Conservation (phyloP, 2,888 invertebrate species). For the Pterobdella sp. region DNA sequence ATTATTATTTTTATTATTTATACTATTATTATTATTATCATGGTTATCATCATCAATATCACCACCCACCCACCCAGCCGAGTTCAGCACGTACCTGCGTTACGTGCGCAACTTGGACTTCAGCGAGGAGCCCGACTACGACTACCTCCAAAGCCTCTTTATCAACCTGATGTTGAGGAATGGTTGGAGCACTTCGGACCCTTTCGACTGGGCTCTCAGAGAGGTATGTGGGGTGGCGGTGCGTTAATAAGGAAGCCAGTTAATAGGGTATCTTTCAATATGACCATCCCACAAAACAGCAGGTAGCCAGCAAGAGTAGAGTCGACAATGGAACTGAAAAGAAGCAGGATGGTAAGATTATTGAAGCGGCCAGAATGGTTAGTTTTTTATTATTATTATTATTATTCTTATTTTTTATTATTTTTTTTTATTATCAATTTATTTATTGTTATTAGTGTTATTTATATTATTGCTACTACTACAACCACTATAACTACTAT, state of each 20-base stretch:
- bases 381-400: too few species aligned
- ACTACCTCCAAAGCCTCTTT: constrained; percentile 90
- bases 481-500: too few species aligned
- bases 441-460: too few species aligned
- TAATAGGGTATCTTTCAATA: background rate
- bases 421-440: too few species aligned
- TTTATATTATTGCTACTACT: too few species aligned
- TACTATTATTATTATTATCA: too few species aligned
- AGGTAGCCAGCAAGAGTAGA: background rate
- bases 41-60: too few species aligned
- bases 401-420: too few species aligned
- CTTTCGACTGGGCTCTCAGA: constrained; percentile 47
- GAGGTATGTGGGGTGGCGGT: constrained; percentile 9
- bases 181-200: constrained; percentile 48
- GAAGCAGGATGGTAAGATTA: too few species aligned
- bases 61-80: constrained; percentile 63
- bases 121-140: constrained; percentile 99
- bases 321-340: too few species aligned
- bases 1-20: too few species aligned
- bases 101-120: constrained; percentile 94
- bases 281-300: background rate
- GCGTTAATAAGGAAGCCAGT: background rate
- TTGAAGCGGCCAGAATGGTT: too few species aligned
- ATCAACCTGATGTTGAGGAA: constrained; percentile 55
- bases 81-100: constrained; percentile 92